Evolutionary conservation across 2,888 invertebrate genomes (phyloP).

Genomic region (Scaptomyza polygonia): DNA sequence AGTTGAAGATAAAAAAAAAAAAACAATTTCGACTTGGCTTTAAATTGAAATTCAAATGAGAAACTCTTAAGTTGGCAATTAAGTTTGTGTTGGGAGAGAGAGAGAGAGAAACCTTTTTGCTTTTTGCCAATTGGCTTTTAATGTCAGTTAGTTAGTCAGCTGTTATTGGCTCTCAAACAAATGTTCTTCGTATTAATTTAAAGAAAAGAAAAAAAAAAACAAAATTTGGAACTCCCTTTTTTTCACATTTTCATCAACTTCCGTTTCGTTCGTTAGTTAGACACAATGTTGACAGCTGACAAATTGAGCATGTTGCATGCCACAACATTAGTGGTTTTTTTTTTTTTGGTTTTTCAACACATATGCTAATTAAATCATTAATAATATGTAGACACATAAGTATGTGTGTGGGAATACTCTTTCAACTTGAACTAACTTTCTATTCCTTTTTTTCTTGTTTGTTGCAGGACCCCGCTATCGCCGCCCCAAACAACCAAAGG

Average conservation of each 20-base stretch:
- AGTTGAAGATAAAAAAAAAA: background rate
- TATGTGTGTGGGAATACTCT: background rate
- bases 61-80: conserved; percentile 20
- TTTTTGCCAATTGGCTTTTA: conserved; percentile 23
- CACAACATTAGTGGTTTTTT: conserved; percentile 16
- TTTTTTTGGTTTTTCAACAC: background rate
- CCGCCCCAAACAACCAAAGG: conserved; percentile 84
- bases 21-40: background rate
- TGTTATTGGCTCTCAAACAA: conserved; percentile 11
- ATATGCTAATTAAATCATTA: conserved; percentile 80
- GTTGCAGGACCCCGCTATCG: conserved; percentile 84
- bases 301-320: conserved; percentile 68
- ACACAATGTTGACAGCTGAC: conserved; percentile 75
- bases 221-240: conserved; percentile 5
- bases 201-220: conserved; percentile 20
- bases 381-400: conserved; percentile 55
- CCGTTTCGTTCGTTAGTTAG: conserved; percentile 50
- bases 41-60: conserved; percentile 20
- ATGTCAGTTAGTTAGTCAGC: conserved; percentile 6
- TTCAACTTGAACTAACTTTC: conserved; percentile 29
- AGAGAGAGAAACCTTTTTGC: conserved; percentile 12
- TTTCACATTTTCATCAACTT: background rate
- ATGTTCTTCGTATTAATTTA: conserved; percentile 40
- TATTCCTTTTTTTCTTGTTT: background rate
- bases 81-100: conserved; percentile 1